These are phyloP conservation scores for Caenorhabditis sp. DNA, from an alignment of 2,888 invertebrate species.

Conservation along the genomic window DNA sequence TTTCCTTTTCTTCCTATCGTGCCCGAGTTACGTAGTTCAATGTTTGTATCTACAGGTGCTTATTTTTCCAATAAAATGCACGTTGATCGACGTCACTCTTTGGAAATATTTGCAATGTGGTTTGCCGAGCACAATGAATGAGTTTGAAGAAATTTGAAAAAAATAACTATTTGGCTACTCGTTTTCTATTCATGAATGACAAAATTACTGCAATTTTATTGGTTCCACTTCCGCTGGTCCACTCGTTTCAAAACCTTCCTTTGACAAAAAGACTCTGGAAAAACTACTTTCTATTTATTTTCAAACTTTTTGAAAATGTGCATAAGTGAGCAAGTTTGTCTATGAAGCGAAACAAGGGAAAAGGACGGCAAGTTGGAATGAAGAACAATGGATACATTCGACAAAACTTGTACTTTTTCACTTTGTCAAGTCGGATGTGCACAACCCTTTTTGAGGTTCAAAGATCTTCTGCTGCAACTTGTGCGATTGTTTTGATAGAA, in stretches of 20 bases:
- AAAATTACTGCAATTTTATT: slow-evolving; percentile 55
- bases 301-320: slow-evolving; percentile 46
- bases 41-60: slow-evolving; percentile 54
- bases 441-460: slow-evolving; percentile 21
- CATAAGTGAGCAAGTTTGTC: slow-evolving; percentile 52
- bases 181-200: slow-evolving; percentile 44
- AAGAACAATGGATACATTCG: slow-evolving; percentile 39
- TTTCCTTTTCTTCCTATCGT: slow-evolving; percentile 21
- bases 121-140: slow-evolving; percentile 43
- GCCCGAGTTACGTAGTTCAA: slow-evolving; percentile 27
- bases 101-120: slow-evolving; percentile 26
- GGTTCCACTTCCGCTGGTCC: slow-evolving; percentile 27
- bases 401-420: slow-evolving; percentile 47
- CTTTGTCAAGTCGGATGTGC: slow-evolving; percentile 11
- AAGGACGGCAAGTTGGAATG: slow-evolving; percentile 13
- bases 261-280: background rate
- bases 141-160: slow-evolving; percentile 14
- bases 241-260: slow-evolving; percentile 16
- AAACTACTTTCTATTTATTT: slow-evolving; percentile 51
- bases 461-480: slow-evolving; percentile 9
- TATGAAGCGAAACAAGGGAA: slow-evolving; percentile 46
- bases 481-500: background rate
- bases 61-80: slow-evolving; percentile 57
- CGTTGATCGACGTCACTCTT: slow-evolving; percentile 48
- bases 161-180: slow-evolving; percentile 3